These are phyloP conservation scores for Engystomops pustulosus DNA, from an alignment of 2,113 vertebrate species.

Conservation along the genomic window DNA sequence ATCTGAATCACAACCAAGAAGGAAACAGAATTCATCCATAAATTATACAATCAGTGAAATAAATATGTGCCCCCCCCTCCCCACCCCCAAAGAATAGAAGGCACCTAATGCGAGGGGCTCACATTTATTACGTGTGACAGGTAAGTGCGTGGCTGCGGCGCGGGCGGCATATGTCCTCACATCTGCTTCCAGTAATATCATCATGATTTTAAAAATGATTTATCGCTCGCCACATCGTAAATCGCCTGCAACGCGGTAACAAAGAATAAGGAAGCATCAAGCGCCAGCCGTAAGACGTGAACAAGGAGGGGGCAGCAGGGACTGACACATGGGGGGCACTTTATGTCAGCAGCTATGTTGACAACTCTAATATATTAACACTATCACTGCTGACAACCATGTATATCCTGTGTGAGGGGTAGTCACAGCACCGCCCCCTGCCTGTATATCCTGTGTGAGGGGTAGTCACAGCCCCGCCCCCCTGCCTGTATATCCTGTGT, in stretches of 20 bases:
- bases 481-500: neutral
- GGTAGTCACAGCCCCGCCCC: neutral
- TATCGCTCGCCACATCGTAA: conserved; percentile 74
- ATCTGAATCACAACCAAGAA: neutral
- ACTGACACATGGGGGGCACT: neutral
- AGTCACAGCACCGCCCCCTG: neutral
- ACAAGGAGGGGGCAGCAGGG: neutral
- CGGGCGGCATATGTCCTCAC: conserved; percentile 79
- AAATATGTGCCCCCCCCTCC: neutral
- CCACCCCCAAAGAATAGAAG: conserved; percentile 62
- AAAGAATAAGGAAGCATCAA: conserved; percentile 67
- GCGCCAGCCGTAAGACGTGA: conserved; percentile 12
- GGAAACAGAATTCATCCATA: neutral
- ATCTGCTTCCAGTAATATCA: conserved; percentile 79
- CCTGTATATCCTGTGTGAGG: neutral
- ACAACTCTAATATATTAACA: no score
- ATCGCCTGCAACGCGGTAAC: conserved; percentile 70
- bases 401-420: neutral
- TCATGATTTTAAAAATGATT: conserved; percentile 79
- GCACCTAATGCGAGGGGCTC: conserved; percentile 69
- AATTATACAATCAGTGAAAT: conserved; percentile 26
- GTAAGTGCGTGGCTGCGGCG: conserved; percentile 71
- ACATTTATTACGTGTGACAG: conserved; percentile 76
- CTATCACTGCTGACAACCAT: neutral
- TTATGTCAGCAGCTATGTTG: neutral